Evolutionary conservation across 2,888 invertebrate species (phyloP).

Genomic region (Belgica antarctica): DNA sequence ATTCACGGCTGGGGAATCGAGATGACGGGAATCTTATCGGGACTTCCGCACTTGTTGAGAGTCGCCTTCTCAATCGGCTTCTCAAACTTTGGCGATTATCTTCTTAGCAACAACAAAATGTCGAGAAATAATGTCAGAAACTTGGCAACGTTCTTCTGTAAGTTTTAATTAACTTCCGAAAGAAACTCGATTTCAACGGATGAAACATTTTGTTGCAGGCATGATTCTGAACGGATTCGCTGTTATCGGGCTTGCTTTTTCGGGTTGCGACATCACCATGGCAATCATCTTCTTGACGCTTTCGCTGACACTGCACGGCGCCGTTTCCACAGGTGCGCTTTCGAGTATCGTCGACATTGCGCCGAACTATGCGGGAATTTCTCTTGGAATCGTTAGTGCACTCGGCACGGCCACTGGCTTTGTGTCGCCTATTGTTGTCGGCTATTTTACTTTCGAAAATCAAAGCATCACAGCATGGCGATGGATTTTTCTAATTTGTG

Average conservation of each 20-base stretch:
- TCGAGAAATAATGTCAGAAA: conserved; percentile 64
- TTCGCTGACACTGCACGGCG: conserved; percentile 66
- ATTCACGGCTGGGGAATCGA: conserved; percentile 68
- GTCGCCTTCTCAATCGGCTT: conserved; percentile 61
- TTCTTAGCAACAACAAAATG: conserved; percentile 60
- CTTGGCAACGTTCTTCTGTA: conserved; percentile 61
- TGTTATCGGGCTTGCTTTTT: conserved; percentile 61
- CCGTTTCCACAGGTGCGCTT: conserved; percentile 65
- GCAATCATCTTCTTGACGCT: conserved; percentile 62
- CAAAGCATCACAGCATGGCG: conserved; percentile 64
- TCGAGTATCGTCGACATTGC: conserved; percentile 68
- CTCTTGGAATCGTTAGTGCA: conserved; percentile 62
- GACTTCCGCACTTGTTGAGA: conserved; percentile 62
- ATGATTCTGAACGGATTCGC: conserved; percentile 62
- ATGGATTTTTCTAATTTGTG: conserved; percentile 60
- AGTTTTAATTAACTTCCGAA: conserved; percentile 47
- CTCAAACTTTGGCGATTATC: conserved; percentile 61
- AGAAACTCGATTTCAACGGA: conserved; percentile 19
- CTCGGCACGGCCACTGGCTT: conserved; percentile 61
- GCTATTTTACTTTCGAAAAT: conserved; percentile 62
- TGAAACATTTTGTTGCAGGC: conserved; percentile 50
- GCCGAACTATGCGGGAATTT: conserved; percentile 61
- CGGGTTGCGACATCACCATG: conserved; percentile 61
- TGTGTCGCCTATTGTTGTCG: conserved; percentile 64
- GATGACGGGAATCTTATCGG: conserved; percentile 62